phyloP scores from a whole-genome alignment of 2,113 vertebrate genomes.

The Pyrgilauda ruficollis region DNA sequence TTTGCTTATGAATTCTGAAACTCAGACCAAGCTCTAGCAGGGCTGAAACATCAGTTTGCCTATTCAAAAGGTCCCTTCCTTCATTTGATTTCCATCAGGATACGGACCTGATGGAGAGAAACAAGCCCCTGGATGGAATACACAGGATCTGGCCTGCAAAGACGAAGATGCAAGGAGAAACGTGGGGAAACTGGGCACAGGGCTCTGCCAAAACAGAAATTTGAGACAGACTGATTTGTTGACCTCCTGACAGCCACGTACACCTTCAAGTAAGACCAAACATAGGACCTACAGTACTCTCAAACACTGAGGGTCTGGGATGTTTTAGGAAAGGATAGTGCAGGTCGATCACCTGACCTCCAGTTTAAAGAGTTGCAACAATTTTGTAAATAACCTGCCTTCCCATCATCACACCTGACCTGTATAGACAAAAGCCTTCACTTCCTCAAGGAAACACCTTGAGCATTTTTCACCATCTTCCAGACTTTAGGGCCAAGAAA shows the following conservation, averaged over 20 bases:
- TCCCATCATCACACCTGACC: not conserved
- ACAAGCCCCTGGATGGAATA: not conserved
- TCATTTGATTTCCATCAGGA: not conserved
- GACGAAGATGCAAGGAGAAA: not conserved
- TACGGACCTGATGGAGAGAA: not conserved
- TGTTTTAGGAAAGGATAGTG: not conserved
- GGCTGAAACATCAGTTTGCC: conserved; percentile 44
- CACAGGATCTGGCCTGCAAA: not conserved
- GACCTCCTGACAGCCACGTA: not conserved
- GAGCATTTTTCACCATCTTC: not conserved
- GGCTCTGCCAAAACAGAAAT: not conserved
- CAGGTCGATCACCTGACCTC: not conserved
- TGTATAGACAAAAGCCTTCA: not conserved
- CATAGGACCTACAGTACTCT: not conserved
- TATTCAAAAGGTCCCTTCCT: not conserved
- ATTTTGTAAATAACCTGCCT: not conserved
- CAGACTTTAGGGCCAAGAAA: not conserved
- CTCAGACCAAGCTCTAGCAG: not conserved
- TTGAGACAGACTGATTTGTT: not conserved
- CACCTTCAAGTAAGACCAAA: not conserved
- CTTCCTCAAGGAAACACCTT: not conserved
- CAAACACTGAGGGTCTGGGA: not conserved
- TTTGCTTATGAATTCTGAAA: conserved; percentile 39
- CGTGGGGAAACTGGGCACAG: not conserved
- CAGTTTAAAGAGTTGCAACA: not conserved